These are phyloP conservation scores for Pedicia rivosa DNA, from an alignment of 2,888 invertebrate genomes.

Conservation along the genomic window DNA sequence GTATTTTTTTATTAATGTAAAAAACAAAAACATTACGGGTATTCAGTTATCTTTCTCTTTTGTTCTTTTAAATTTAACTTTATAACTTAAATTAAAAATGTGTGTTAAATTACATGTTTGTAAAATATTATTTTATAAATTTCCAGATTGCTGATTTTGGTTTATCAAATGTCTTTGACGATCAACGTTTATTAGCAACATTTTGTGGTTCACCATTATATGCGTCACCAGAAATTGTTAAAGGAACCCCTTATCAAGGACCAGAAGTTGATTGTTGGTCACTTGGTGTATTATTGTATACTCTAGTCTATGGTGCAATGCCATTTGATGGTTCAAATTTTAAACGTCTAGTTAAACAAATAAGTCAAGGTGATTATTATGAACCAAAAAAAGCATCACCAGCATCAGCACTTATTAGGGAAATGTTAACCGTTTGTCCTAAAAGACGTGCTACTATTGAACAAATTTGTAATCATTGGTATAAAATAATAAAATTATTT, in stretches of 20 bases:
- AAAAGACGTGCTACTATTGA: slow-evolving; percentile 79
- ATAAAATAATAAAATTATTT: too few species aligned
- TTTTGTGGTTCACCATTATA: slow-evolving; percentile 95
- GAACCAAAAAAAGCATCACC: slow-evolving; percentile 90
- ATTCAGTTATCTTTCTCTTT: too few species aligned
- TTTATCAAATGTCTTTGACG: slow-evolving; percentile 90
- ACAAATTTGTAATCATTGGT: slow-evolving; percentile 89
- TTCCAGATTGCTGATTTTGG: slow-evolving; percentile 94
- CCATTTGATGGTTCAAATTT: slow-evolving; percentile 98
- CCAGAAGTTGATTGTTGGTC: slow-evolving; percentile 95
- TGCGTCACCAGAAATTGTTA: slow-evolving; percentile 95
- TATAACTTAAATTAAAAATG: not conserved
- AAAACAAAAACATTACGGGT: too few species aligned
- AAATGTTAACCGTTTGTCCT: slow-evolving; percentile 88
- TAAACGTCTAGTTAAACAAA: slow-evolving; percentile 89
- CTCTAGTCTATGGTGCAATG: slow-evolving; percentile 98
- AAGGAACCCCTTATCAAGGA: slow-evolving; percentile 91
- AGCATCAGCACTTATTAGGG: slow-evolving; percentile 84
- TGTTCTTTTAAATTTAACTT: too few species aligned
- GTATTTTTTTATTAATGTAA: too few species aligned
- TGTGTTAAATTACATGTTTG: not conserved
- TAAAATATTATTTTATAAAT: slow-evolving; percentile 1
- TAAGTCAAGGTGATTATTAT: slow-evolving; percentile 93
- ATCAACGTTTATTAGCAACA: slow-evolving; percentile 69
- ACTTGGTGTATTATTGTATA: slow-evolving; percentile 90